Evolutionary conservation across 2,113 vertebrate species (phyloP).

Genomic region (Oncorhynchus gorbuscha): DNA sequence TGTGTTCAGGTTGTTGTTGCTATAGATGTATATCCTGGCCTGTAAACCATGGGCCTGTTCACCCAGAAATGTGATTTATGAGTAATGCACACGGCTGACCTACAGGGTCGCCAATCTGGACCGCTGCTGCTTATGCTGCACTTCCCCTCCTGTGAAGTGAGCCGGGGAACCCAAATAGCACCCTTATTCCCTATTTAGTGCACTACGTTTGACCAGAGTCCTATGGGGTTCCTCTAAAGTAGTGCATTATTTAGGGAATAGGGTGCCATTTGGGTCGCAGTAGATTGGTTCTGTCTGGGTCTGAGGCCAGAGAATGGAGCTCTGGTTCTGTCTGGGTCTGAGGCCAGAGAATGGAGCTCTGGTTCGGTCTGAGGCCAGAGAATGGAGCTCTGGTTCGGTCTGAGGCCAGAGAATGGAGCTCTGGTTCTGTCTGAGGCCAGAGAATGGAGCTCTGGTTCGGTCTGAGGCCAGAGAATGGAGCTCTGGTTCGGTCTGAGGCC

Average conservation of each 20-base stretch:
- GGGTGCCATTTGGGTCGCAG: too few relatives aligned
- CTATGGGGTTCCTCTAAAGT: too few relatives aligned
- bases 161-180: too few relatives aligned
- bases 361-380: too few relatives aligned
- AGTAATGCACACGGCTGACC: neutral
- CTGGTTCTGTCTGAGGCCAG: neutral
- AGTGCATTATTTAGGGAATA: too few relatives aligned
- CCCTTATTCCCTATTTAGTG: too few relatives aligned
- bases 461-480: neutral
- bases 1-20: neutral
- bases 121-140: neutral
- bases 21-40: neutral
- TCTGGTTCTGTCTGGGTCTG: neutral
- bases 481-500: neutral
- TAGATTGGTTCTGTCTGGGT: neutral
- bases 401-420: neutral
- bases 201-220: too few relatives aligned
- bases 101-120: neutral
- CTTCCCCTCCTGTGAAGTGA: neutral
- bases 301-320: neutral
- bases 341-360: too few relatives aligned
- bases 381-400: neutral
- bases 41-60: neutral
- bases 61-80: neutral
- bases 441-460: neutral